phyloP scores from a whole-genome alignment of 2,888 invertebrate species.

The Alentia gelatinosa region DNA sequence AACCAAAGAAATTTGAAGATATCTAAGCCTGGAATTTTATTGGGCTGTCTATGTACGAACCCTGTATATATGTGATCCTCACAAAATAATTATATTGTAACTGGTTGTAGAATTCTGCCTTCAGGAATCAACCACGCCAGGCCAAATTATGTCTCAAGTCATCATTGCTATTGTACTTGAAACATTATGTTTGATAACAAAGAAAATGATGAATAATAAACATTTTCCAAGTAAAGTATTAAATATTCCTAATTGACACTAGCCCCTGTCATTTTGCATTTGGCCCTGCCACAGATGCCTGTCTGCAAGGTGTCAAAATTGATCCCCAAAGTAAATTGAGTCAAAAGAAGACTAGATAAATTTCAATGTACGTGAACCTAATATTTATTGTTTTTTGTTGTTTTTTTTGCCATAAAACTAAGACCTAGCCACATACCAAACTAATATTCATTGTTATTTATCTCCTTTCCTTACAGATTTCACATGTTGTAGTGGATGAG shows the following conservation, averaged over 20 bases:
- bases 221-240: neutral
- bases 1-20: too few relatives aligned
- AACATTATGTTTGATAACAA: too few relatives aligned
- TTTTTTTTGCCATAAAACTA: neutral
- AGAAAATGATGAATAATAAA: neutral
- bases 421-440: neutral
- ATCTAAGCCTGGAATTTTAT: too few relatives aligned
- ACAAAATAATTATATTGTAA: too few relatives aligned
- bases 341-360: neutral
- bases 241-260: neutral
- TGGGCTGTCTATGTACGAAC: too few relatives aligned
- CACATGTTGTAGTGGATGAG: neutral
- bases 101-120: too few relatives aligned
- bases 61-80: too few relatives aligned
- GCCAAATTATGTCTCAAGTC: too few relatives aligned
- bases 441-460: neutral
- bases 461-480: neutral
- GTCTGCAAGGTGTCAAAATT: neutral
- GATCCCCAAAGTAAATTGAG: neutral
- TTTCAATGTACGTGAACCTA: neutral
- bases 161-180: too few relatives aligned
- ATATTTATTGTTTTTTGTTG: neutral
- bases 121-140: too few relatives aligned
- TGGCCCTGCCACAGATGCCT: too few relatives aligned
- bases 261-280: too few relatives aligned